A percentile compares a stretch with the other conserved stretches of the same genome.
Evolutionary conservation across 2,113 vertebrate species (phyloP).

Genomic region (Sminthopsis crassicaudata): DNA sequence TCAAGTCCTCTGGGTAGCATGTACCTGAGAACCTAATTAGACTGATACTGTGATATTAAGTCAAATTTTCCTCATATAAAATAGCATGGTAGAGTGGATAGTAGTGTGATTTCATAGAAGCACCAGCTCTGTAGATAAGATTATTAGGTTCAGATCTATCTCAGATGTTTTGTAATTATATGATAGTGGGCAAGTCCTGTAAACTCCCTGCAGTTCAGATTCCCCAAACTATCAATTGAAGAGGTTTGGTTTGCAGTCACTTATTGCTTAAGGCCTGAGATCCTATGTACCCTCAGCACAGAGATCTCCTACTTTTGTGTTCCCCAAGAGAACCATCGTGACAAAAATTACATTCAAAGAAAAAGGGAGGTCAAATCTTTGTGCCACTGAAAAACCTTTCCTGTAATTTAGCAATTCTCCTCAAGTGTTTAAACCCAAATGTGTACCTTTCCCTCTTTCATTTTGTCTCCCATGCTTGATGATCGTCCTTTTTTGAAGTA

Average conservation of each 20-base stretch:
- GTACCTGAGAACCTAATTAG: not conserved
- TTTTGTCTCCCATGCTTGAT: not conserved
- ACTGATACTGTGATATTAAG: not conserved
- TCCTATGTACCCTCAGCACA: not conserved
- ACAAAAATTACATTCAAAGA: not conserved
- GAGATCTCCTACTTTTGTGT: not conserved
- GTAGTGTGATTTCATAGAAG: not conserved
- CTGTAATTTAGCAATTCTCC: not conserved
- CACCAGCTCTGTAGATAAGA: not conserved
- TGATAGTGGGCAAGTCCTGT: not conserved
- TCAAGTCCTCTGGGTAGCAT: not conserved
- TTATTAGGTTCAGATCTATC: not conserved
- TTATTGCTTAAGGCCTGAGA: not conserved
- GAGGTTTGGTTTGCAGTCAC: not conserved
- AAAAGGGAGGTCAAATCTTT: not conserved
- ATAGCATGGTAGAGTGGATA: not conserved
- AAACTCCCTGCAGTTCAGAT: not conserved
- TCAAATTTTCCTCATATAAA: not conserved
- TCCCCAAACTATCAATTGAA: not conserved
- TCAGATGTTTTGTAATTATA: not conserved
- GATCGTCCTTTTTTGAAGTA: not conserved
- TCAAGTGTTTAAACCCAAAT: not conserved
- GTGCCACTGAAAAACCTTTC: not conserved
- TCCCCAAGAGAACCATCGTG: not conserved
- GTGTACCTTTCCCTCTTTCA: not conserved